Percentiles rank a stretch among this genome's conserved stretches.
These are phyloP conservation scores for Sarcophaga subvicina DNA, from an alignment of 2,888 invertebrate species.

Conservation along the genomic window DNA sequence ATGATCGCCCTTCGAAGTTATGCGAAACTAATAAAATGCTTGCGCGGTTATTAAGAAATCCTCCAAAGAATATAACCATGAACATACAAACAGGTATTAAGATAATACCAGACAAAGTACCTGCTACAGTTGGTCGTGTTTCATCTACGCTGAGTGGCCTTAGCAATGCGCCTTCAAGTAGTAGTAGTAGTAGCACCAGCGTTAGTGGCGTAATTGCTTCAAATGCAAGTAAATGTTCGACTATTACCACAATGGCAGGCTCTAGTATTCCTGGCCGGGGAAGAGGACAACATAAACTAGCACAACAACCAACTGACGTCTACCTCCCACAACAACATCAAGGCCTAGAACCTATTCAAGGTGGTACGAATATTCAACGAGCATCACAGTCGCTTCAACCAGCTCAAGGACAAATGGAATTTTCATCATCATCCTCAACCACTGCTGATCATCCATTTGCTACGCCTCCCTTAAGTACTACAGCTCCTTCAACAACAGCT, in stretches of 20 bases:
- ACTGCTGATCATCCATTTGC: slow-evolving; percentile 66
- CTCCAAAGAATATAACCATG: slow-evolving; percentile 85
- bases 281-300: slow-evolving; percentile 66
- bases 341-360: slow-evolving; percentile 62
- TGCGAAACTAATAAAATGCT: slow-evolving; percentile 94
- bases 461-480: slow-evolving; percentile 75
- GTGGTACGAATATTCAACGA: slow-evolving; percentile 70
- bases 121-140: slow-evolving; percentile 77
- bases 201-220: slow-evolving; percentile 66
- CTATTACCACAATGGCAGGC: slow-evolving; percentile 71
- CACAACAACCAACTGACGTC: slow-evolving; percentile 79
- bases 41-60: slow-evolving; percentile 90
- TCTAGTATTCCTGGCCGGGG: slow-evolving; percentile 49
- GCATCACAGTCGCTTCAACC: slow-evolving; percentile 66
- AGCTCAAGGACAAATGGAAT: slow-evolving; percentile 69
- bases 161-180: slow-evolving; percentile 82
- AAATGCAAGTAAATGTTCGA: slow-evolving; percentile 78
- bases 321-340: slow-evolving; percentile 80
- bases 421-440: slow-evolving; percentile 70
- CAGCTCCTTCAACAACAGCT: slow-evolving; percentile 79
- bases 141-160: slow-evolving; percentile 75
- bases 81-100: slow-evolving; percentile 80
- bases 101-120: slow-evolving; percentile 81
- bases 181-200: slow-evolving; percentile 6
- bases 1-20: slow-evolving; percentile 85